Percentiles rank a stretch among this genome's conserved stretches.
phyloP scores from a whole-genome alignment of 2,797 vertebrate species.

The Podargus strigoides region DNA sequence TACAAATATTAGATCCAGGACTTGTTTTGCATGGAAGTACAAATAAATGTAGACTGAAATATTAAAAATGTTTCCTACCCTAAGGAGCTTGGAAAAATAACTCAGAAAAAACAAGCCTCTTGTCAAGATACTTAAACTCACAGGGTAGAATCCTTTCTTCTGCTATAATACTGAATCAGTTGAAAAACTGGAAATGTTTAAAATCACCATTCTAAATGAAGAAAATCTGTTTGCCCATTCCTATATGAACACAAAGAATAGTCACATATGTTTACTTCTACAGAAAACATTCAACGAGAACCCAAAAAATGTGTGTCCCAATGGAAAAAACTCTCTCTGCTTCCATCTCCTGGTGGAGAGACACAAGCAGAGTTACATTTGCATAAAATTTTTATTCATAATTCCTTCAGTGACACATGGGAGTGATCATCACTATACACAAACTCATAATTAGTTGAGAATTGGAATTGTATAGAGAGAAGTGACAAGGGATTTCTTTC shows the following conservation, averaged over 20 bases:
- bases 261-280: neutral
- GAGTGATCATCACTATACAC: constrained; percentile 49
- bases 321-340: neutral
- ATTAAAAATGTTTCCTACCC: neutral
- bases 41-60: neutral
- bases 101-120: accelerated
- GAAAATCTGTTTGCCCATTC: neutral
- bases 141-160: neutral
- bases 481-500: constrained; percentile 58
- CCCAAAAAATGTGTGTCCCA: neutral
- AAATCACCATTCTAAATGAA: neutral
- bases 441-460: constrained; percentile 57
- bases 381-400: constrained; percentile 38
- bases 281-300: neutral
- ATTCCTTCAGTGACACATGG: constrained; percentile 40
- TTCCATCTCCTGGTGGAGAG: neutral
- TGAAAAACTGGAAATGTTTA: neutral
- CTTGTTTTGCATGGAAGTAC: neutral
- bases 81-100: neutral
- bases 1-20: neutral
- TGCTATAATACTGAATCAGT: neutral
- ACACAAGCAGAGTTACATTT: neutral
- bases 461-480: constrained; percentile 48
- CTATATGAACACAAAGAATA: neutral
- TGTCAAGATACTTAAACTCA: neutral